A percentile compares a stretch with the other conserved stretches of the same genome.
These are phyloP conservation scores for Gymnarchus niloticus DNA, from an alignment of 2,113 vertebrate species.

Conservation along the genomic window DNA sequence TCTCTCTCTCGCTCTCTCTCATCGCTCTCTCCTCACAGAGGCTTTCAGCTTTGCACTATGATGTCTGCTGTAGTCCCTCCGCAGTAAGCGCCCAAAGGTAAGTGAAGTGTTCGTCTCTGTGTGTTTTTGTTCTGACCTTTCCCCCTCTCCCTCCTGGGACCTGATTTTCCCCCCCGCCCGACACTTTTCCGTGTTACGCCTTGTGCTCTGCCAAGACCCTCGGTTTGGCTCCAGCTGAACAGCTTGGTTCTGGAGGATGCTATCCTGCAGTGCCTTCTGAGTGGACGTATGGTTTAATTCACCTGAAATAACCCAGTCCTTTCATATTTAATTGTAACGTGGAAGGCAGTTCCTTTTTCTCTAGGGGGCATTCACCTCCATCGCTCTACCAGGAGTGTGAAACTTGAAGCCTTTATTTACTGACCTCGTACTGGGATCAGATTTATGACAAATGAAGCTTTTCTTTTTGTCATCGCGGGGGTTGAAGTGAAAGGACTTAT, in stretches of 20 bases:
- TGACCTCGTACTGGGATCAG: background rate
- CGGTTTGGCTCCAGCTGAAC: background rate
- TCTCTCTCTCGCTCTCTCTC: slow-evolving; percentile 12
- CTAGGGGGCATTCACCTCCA: background rate
- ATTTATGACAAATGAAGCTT: slow-evolving; percentile 18
- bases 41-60: slow-evolving; percentile 35
- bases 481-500: background rate
- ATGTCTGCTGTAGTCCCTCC: slow-evolving; percentile 39
- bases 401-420: slow-evolving; percentile 1
- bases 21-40: slow-evolving; percentile 30
- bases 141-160: background rate
- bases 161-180: background rate
- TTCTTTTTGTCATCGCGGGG: too few relatives aligned
- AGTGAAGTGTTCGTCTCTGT: slow-evolving; percentile 28
- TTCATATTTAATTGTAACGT: background rate
- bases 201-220: background rate
- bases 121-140: background rate
- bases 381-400: background rate
- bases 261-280: background rate
- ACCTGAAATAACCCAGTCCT: background rate
- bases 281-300: background rate
- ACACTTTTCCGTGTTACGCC: background rate
- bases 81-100: slow-evolving; percentile 45
- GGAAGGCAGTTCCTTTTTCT: background rate
- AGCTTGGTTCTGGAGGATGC: background rate